A percentile compares a stretch with the other conserved stretches of the same genome.
phyloP scores from a whole-genome alignment of 1,140 invertebrate genomes.

The Drosophila kurseongensis region DNA sequence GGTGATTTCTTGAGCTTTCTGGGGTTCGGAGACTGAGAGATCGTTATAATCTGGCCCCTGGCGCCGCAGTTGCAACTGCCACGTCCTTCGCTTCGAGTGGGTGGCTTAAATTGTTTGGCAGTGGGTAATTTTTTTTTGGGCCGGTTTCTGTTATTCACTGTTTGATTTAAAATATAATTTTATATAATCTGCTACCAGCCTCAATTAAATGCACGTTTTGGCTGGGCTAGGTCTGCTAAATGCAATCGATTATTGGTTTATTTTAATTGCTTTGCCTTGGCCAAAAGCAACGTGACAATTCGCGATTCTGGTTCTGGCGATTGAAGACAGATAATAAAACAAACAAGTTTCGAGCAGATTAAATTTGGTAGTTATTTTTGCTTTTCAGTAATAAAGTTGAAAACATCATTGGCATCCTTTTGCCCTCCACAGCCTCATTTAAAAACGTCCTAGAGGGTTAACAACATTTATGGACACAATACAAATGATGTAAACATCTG shows the following conservation, averaged over 20 bases:
- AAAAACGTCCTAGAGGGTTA: background rate
- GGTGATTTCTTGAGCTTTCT: slow-evolving; percentile 32
- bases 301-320: slow-evolving; percentile 33
- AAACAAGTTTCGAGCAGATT: slow-evolving; percentile 19
- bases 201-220: slow-evolving; percentile 81
- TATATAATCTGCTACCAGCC: slow-evolving; percentile 77
- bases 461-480: slow-evolving; percentile 47
- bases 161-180: slow-evolving; percentile 83
- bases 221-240: slow-evolving; percentile 56
- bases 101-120: slow-evolving; percentile 59
- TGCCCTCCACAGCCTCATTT: background rate
- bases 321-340: slow-evolving; percentile 20
- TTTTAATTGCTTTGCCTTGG: slow-evolving; percentile 77
- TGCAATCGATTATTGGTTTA: slow-evolving; percentile 78
- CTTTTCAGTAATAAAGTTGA: background rate
- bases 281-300: slow-evolving; percentile 65
- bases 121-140: slow-evolving; percentile 41
- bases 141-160: slow-evolving; percentile 52
- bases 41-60: slow-evolving; percentile 75
- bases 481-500: slow-evolving; percentile 75
- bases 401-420: slow-evolving; percentile 1
- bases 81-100: slow-evolving; percentile 76
- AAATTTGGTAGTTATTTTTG: background rate
- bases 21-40: slow-evolving; percentile 55
- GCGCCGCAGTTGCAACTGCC: slow-evolving; percentile 75